phyloP scores from a whole-genome alignment of 2,797 vertebrate species.

The Craterocephalus amniculus region DNA sequence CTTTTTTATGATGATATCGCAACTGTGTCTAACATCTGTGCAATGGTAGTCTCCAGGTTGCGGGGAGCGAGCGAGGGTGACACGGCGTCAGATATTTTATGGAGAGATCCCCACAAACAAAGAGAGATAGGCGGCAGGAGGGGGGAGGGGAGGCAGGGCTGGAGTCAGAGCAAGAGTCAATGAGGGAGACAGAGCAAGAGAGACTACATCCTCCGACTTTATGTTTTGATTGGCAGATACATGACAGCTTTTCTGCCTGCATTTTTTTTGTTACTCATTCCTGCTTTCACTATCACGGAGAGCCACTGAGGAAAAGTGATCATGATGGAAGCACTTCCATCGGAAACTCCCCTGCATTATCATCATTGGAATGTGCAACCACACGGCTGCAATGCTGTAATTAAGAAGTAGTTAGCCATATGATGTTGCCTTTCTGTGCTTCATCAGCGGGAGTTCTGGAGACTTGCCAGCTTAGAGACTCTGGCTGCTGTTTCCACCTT shows the following conservation, averaged over 20 bases:
- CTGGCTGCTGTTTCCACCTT: slow-evolving; percentile 6
- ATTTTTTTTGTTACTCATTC: slow-evolving; percentile 36
- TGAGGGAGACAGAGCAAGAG: slow-evolving; percentile 29
- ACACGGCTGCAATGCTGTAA: slow-evolving; percentile 4
- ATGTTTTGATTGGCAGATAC: slow-evolving; percentile 71
- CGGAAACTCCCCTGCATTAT: slow-evolving; percentile 34
- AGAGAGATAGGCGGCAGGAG: slow-evolving; percentile 8
- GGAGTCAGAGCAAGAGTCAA: slow-evolving; percentile 44
- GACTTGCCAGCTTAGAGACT: neutral
- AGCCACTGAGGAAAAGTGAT: slow-evolving; percentile 33
- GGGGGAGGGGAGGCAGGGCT: slow-evolving; percentile 1
- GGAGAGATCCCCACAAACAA: slow-evolving; percentile 47
- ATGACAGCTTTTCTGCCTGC: slow-evolving; percentile 58
- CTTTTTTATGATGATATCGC: slow-evolving; percentile 78
- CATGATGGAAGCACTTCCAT: slow-evolving; percentile 34
- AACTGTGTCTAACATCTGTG: slow-evolving; percentile 77
- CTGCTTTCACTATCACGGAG: slow-evolving; percentile 43
- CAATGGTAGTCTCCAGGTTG: slow-evolving; percentile 74
- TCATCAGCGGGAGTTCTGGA: neutral
- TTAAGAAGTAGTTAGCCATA: slow-evolving; percentile 38
- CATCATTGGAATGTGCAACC: slow-evolving; percentile 30
- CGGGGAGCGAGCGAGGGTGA: slow-evolving; percentile 42
- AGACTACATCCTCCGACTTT: slow-evolving; percentile 60
- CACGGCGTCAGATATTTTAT: slow-evolving; percentile 68
- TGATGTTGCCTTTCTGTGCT: slow-evolving; percentile 1